These are phyloP conservation scores for Megalopta genalis DNA, from an alignment of 1,140 invertebrate species.

Conservation along the genomic window DNA sequence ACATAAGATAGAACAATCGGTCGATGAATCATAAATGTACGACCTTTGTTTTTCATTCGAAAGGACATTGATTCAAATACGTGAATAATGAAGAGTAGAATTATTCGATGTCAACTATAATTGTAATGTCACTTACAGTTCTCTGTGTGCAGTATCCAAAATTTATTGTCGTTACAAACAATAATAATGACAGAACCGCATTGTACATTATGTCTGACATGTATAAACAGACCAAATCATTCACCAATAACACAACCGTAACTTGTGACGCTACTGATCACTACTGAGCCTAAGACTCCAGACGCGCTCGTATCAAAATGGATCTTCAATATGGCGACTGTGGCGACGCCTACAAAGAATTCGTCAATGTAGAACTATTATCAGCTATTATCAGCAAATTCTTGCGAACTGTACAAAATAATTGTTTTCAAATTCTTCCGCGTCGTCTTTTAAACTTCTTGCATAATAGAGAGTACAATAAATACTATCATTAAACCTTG, in stretches of 20 bases:
- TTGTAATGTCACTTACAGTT: constrained; percentile 41
- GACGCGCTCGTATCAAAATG: constrained; percentile 39
- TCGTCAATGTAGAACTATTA: neutral
- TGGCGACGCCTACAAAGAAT: neutral
- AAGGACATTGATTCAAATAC: constrained; percentile 5
- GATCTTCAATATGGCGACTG: constrained; percentile 2
- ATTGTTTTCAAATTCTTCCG: neutral
- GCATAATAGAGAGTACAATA: neutral
- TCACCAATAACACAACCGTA: constrained; percentile 1
- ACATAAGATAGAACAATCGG: constrained; percentile 43
- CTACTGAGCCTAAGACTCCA: constrained; percentile 4
- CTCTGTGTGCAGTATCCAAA: constrained; percentile 35
- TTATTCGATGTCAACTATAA: neutral
- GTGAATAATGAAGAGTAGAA: neutral
- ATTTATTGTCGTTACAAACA: constrained; percentile 29
- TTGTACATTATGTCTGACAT: constrained; percentile 48
- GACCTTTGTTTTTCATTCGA: constrained; percentile 26
- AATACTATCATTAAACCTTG: neutral
- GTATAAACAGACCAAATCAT: constrained; percentile 22
- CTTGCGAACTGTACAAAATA: neutral
- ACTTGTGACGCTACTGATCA: constrained; percentile 33
- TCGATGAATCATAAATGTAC: constrained; percentile 50
- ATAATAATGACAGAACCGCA: constrained; percentile 38
- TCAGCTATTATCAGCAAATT: neutral
- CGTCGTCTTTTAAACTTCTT: neutral